Percentiles rank a stretch among this genome's conserved stretches.
phyloP scores from a whole-genome alignment of 2,113 vertebrate species.

The Xenopus laevis region DNA sequence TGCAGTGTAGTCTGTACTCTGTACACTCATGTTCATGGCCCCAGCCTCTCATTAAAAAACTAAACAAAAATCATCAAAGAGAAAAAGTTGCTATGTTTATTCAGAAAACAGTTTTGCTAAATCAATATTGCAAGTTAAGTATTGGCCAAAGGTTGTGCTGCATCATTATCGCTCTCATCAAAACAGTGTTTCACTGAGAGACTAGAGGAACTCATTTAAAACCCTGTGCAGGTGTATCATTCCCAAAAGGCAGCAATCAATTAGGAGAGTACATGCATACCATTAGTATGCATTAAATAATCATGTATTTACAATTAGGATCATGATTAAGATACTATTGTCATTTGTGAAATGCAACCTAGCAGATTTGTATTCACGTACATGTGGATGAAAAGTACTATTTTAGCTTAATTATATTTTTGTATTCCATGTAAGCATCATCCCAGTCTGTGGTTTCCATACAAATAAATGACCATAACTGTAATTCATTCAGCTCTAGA shows the following conservation, averaged over 20 bases:
- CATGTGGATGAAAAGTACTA: not conserved
- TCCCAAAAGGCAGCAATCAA: conserved; percentile 19
- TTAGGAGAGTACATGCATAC: conserved; percentile 18
- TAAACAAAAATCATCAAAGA: too few species aligned
- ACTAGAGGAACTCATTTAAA: too few species aligned
- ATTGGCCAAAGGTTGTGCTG: not conserved
- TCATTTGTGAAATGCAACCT: not conserved
- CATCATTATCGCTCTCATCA: not conserved
- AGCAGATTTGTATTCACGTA: not conserved
- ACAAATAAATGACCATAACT: not conserved
- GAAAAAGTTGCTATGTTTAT: too few species aligned
- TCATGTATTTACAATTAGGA: conserved; percentile 34
- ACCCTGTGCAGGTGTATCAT: conserved; percentile 6
- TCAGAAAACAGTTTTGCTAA: too few species aligned
- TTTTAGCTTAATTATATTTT: not conserved
- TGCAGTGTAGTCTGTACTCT: too few species aligned
- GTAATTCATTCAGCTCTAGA: too few species aligned
- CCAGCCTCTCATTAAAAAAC: not conserved
- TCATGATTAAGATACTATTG: conserved; percentile 15
- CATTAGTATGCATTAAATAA: conserved; percentile 14
- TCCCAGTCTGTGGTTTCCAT: not conserved
- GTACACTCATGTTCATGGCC: too few species aligned
- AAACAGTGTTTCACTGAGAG: too few species aligned
- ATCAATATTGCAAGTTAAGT: conserved; percentile 3
- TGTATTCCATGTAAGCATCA: not conserved